These are phyloP conservation scores for Menura novaehollandiae DNA, from an alignment of 2,113 vertebrate genomes.

Conservation along the genomic window DNA sequence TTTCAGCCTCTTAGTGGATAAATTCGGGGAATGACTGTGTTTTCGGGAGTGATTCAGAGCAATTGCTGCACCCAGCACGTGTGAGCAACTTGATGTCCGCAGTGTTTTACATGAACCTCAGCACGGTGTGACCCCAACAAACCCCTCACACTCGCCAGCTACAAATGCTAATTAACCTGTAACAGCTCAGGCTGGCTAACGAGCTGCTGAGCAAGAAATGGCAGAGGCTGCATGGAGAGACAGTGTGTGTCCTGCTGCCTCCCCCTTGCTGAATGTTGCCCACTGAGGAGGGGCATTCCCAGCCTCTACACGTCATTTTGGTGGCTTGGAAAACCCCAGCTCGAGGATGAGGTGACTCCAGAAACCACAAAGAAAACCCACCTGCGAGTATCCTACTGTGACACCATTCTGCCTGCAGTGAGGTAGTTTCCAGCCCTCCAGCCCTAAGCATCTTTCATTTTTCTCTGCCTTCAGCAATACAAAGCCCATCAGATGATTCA, in stretches of 20 bases:
- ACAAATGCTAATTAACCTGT: background rate
- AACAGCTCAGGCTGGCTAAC: background rate
- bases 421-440: background rate
- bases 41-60: accelerated
- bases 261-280: background rate
- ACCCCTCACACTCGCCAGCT: accelerated
- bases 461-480: background rate
- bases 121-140: background rate
- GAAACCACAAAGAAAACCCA: background rate
- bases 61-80: accelerated
- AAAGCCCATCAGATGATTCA: background rate
- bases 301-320: background rate
- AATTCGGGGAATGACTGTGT: accelerated
- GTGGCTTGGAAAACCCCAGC: background rate
- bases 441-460: background rate
- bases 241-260: accelerated
- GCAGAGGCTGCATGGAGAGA: accelerated
- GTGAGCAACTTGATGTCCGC: background rate
- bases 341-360: background rate
- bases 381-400: background rate
- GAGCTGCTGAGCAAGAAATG: background rate
- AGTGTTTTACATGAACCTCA: accelerated
- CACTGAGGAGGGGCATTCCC: accelerated
- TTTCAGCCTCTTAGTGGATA: background rate
- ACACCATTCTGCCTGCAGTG: background rate